Base-by-base conservation (phyloP, 2,888 invertebrate species). In the Xanthorhoe spadicearia region DNA sequence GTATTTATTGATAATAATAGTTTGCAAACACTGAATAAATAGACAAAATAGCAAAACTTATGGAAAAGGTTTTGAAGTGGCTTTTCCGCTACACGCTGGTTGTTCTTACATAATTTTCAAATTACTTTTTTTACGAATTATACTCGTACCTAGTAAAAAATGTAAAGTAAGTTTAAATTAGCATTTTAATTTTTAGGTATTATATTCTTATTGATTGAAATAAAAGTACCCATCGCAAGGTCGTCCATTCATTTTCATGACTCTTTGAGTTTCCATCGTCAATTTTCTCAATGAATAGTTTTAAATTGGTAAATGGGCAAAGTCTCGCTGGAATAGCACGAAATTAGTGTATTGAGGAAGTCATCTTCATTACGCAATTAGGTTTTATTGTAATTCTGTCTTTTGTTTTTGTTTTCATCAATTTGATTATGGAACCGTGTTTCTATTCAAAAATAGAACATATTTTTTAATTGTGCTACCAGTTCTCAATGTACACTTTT, bases 231-330 rank as follows among this genome's bases (percentile, higher is more conserved):
- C 43, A 38, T 50, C 8, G 28, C 63, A 61, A 58, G 58, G 57
- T 58, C 58, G 10, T 10, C 18, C 17, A 53, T 66, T 52, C 19
- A 53, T 58, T 61, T 57, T 32, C 52, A 55, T 10, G 5, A 51
- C 53, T 61, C 63, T 54, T 51, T 43, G 55, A 49, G 60, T 52
- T 56, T 18, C 46, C 43, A 61, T 53, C 49, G n/a, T 50, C 65
- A 64, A 73, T 71, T 73, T 64, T 63, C 62, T 68, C 64, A 69
- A 68, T 68, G 64, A 73, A 71, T 69, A 68, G 69, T 74, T 73
- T 69, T 74, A 64, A 73, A 74, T 74, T 74, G 70, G 68, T 68
- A 74, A 74, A 71, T 73, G 61, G 66, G 61, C 59, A 69, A 69
- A 60, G 71, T 71, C 60, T 55, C 63, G 51, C 38, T 65, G 54